phyloP scores from a whole-genome alignment of 1,140 invertebrate genomes.

The Pararge aegeria region DNA sequence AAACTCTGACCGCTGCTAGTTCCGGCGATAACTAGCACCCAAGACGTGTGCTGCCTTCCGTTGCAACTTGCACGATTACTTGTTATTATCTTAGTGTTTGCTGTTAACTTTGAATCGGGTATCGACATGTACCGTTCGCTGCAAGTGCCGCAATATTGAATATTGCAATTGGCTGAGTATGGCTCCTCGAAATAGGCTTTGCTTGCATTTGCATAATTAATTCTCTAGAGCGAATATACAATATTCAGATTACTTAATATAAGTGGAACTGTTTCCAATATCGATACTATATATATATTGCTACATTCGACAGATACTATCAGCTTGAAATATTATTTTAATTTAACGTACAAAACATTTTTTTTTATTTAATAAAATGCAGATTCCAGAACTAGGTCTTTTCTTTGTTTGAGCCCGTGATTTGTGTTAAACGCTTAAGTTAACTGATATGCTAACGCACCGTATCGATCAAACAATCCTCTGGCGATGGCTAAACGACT shows the following conservation, averaged over 20 bases:
- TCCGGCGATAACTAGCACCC: conserved; percentile 51
- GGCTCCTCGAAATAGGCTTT: conserved; percentile 6
- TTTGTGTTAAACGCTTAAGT: neutral
- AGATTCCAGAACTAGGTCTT: too few relatives aligned
- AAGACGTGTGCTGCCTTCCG: conserved; percentile 49
- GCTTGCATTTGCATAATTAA: conserved; percentile 6
- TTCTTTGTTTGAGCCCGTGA: neutral
- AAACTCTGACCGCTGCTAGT: conserved; percentile 58
- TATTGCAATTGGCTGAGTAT: conserved; percentile 4
- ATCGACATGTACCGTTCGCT: conserved; percentile 42
- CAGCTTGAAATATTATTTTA: neutral
- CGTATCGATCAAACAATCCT: conserved; percentile 46
- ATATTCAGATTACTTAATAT: conserved; percentile 7
- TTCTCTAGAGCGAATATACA: conserved; percentile 5
- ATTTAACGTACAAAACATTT: neutral
- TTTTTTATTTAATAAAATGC: too few relatives aligned
- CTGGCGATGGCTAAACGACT: conserved; percentile 44
- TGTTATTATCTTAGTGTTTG: conserved; percentile 55
- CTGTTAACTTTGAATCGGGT: conserved; percentile 49
- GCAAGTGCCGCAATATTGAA: conserved; percentile 16
- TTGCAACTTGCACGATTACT: conserved; percentile 54
- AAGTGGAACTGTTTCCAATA: conserved; percentile 1
- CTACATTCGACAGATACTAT: neutral
- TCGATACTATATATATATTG: neutral
- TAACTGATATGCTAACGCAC: conserved; percentile 20